Percentiles rank a stretch among this genome's conserved stretches.
Evolutionary conservation across 2,797 vertebrate genomes (phyloP).

Genomic region (Spinus pinus): DNA sequence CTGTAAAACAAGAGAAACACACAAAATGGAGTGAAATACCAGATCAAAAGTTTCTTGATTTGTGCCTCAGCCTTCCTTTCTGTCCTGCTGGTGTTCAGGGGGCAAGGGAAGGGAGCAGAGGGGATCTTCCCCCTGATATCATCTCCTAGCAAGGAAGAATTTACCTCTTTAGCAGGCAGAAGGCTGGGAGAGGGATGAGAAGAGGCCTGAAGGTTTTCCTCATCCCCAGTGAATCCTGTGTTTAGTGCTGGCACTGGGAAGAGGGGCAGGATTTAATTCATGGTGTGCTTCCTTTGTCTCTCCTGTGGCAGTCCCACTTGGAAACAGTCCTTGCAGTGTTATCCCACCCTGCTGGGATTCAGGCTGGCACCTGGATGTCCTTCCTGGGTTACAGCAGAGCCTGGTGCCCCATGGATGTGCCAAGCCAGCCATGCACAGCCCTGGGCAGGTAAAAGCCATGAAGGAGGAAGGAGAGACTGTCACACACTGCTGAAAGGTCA

Average conservation of each 20-base stretch:
- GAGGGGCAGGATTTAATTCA: not conserved
- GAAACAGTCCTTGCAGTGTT: fast-evolving
- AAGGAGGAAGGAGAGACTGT: not conserved
- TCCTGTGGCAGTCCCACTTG: not conserved
- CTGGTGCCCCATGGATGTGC: not conserved
- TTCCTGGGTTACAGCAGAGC: not conserved
- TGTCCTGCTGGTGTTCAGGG: not conserved
- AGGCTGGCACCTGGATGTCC: not conserved
- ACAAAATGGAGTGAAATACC: not conserved
- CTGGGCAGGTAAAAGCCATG: not conserved
- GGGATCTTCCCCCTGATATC: not conserved
- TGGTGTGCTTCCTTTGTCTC: not conserved
- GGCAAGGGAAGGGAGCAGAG: not conserved
- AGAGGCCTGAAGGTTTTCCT: not conserved
- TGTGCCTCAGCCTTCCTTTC: not conserved
- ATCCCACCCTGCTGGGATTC: not conserved
- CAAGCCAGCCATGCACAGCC: not conserved
- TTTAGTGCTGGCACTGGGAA: not conserved
- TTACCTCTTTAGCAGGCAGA: not conserved
- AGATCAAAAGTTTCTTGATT: not conserved
- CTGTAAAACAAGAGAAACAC: not conserved
- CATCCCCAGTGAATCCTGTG: fast-evolving
- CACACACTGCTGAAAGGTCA: not conserved
- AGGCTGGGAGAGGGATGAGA: not conserved
- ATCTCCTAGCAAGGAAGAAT: not conserved